phyloP scores from a whole-genome alignment of 2,888 invertebrate species.

The Pammene aurita region DNA sequence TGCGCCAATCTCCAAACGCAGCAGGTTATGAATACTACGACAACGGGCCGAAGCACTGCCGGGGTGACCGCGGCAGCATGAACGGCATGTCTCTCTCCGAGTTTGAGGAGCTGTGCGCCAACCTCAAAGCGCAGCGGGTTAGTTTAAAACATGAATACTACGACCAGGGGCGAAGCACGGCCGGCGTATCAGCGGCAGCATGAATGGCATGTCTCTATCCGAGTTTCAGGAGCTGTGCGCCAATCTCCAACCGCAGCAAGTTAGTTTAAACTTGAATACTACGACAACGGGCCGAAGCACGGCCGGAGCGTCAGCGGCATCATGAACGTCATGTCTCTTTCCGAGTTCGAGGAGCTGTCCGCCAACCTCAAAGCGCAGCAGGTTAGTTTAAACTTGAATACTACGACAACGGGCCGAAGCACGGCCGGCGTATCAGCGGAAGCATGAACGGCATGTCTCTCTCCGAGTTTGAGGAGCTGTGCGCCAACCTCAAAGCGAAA shows the following conservation, averaged over 20 bases:
- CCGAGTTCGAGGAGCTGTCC: no score
- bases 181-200: constrained; percentile 74
- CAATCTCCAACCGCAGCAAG: constrained; percentile 94
- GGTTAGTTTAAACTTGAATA: no score
- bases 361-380: no score
- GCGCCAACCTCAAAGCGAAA: no score
- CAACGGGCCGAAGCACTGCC: constrained; percentile 68
- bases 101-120: constrained; percentile 94
- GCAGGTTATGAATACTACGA: constrained; percentile 83
- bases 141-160: constrained; percentile 9
- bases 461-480: no score
- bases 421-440: no score
- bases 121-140: constrained; percentile 93
- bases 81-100: constrained; percentile 93
- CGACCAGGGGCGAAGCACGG: constrained; percentile 71
- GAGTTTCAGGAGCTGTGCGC: constrained; percentile 96
- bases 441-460: no score
- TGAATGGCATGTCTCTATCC: constrained; percentile 90
- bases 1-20: constrained; percentile 94
- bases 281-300: no score
- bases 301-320: no score
- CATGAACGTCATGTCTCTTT: no score
- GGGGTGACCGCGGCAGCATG: constrained; percentile 76
- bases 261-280: constrained; percentile 44
- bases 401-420: no score